phyloP scores from a whole-genome alignment of 1,140 invertebrate genomes.

The Aphaenogaster floridana region DNA sequence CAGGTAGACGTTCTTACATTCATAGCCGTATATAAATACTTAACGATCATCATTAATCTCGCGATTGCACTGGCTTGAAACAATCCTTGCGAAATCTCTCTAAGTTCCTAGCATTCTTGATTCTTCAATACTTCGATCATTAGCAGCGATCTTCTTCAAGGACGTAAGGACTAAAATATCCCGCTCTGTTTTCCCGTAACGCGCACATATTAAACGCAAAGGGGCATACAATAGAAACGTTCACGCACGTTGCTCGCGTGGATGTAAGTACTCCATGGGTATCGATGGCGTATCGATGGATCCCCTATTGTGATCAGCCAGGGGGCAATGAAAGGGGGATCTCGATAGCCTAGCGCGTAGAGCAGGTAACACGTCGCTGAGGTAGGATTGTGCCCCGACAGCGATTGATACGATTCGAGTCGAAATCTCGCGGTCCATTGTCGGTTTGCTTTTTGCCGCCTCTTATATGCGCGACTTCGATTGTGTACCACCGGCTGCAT shows the following conservation, averaged over 20 bases:
- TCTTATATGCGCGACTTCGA: conserved; percentile 64
- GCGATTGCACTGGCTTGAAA: neutral
- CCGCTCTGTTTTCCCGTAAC: conserved; percentile 35
- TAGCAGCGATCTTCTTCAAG: conserved; percentile 17
- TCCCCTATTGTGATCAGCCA: conserved; percentile 58
- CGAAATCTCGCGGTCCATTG: conserved; percentile 74
- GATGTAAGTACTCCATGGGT: conserved; percentile 60
- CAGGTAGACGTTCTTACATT: neutral
- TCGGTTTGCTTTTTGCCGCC: conserved; percentile 66
- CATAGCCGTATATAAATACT: neutral
- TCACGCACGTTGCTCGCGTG: conserved; percentile 29
- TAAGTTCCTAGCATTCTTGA: neutral
- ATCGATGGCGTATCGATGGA: conserved; percentile 75
- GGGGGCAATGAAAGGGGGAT: conserved; percentile 47
- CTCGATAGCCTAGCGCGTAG: conserved; percentile 32
- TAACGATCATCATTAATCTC: conserved; percentile 18
- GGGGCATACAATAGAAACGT: conserved; percentile 26
- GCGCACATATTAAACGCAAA: conserved; percentile 18
- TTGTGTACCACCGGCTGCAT: conserved; percentile 40
- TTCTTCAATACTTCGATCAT: neutral
- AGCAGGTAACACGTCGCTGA: conserved; percentile 71
- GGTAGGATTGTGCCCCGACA: conserved; percentile 73
- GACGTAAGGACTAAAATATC: neutral
- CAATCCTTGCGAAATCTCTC: neutral
- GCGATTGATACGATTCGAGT: conserved; percentile 76